Evolutionary conservation across 2,888 invertebrate genomes (phyloP).

Genomic region (Lepidocyrtinus sp.): DNA sequence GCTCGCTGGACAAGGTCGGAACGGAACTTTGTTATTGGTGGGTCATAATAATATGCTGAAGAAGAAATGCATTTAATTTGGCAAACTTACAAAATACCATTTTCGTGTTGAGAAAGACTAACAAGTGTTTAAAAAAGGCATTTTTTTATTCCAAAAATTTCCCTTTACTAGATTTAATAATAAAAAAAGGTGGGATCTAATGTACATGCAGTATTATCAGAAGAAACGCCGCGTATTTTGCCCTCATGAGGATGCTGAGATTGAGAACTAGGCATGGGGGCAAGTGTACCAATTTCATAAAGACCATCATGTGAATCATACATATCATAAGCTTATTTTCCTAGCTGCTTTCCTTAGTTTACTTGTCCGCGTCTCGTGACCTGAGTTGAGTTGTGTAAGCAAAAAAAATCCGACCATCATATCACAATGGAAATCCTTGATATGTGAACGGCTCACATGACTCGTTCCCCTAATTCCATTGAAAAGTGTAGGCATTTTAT

Average conservation of each 20-base stretch:
- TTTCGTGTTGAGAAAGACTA: too few relatives aligned
- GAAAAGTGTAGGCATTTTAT: constrained; percentile 9
- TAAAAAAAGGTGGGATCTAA: neutral
- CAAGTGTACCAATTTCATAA: neutral
- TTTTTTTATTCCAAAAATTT: too few relatives aligned
- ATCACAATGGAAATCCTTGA: too few relatives aligned
- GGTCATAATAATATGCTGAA: too few relatives aligned
- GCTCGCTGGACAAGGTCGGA: too few relatives aligned
- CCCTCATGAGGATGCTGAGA: neutral
- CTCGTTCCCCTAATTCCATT: constrained; percentile 2
- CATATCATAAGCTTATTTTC: too few relatives aligned
- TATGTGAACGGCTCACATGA: constrained; percentile 35
- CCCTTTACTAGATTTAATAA: too few relatives aligned
- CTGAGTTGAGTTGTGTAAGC: neutral
- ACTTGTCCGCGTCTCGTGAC: constrained; percentile 51
- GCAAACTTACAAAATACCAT: too few relatives aligned
- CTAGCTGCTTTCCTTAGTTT: too few relatives aligned
- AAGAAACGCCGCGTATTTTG: neutral
- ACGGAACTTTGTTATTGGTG: too few relatives aligned
- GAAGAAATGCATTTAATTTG: too few relatives aligned
- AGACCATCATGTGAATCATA: constrained; percentile 41
- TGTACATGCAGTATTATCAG: neutral
- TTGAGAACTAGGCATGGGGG: neutral
- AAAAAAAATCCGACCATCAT: constrained; percentile 20
- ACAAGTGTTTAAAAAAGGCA: too few relatives aligned